Evolutionary conservation across 2,797 vertebrate species (phyloP).

Genomic region (Mionectes olivaceus): DNA sequence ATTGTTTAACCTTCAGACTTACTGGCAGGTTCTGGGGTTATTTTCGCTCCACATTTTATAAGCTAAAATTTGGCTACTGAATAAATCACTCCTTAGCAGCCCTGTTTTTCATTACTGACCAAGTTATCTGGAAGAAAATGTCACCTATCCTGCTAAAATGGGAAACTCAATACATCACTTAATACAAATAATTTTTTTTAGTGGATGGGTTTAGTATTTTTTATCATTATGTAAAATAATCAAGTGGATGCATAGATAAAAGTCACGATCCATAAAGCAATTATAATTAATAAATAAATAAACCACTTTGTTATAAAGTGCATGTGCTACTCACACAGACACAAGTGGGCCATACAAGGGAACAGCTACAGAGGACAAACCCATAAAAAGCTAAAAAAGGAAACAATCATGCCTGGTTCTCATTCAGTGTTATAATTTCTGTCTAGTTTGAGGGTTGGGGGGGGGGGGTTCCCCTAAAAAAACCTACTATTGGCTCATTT

Average conservation of each 20-base stretch:
- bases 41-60: background rate
- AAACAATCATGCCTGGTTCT: background rate
- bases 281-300: too few relatives aligned
- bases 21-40: background rate
- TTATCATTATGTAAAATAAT: background rate
- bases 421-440: background rate
- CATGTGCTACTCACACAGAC: background rate
- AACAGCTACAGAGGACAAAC: background rate
- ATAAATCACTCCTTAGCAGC: background rate
- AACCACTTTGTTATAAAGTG: background rate
- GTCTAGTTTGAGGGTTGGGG: background rate
- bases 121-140: background rate
- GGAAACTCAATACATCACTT: background rate
- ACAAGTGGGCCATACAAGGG: background rate
- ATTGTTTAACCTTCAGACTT: constrained; percentile 15
- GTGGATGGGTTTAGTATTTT: background rate
- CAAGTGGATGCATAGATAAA: background rate
- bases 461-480: background rate
- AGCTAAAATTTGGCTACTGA: background rate
- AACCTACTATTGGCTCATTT: background rate
- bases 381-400: background rate
- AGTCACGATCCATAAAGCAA: background rate
- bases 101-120: background rate
- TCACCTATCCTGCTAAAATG: background rate
- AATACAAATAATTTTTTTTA: background rate